Evolutionary conservation across 2,113 vertebrate genomes (phyloP), one percentile per base, ranked within the genome.

Genomic region (Chionis minor): DNA sequence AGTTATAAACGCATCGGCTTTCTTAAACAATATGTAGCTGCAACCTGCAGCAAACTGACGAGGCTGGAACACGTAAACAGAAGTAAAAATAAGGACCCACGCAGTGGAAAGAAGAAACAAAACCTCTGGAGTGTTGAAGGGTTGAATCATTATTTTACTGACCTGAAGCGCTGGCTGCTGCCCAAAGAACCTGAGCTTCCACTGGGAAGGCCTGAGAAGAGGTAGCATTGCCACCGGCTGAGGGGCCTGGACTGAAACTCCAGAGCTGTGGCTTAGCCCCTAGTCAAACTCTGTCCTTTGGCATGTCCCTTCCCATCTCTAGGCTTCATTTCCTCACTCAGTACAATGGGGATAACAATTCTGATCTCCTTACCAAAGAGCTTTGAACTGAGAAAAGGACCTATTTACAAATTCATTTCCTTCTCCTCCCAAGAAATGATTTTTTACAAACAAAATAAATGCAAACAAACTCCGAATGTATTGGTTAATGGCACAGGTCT

Each of bases 101-200:
- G 77, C 51, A 75, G 22, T 9, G 17, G 22, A 87, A 65, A 78
- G 33, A 47, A 84, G 72, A 75, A 81, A 72, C 51, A 58, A 91
- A 87, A 86, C 62, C 73, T 79, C 38, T 82, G 94, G 70, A 65
- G 65, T 84, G 38, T 4, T 72, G 49, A 67, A 86, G 70, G n/a
- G 14, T 3, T 73, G 49, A 92, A 58, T 55, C 42, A 42, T 28
- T 61, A 7, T 82, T 90, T 92, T 61, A 69, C 58, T 88, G 79
- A 96, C 79, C 85, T 92, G 83, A 74, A 73, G 71, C 91, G 70
- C 44, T 86, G 82, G 90, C 63, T 80, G 71, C 35, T 90, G 58
- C 63, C 82, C 86, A 93, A 47, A 81, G 77, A 84, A 86, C n/a
- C 23, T 32, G 63, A 88, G 74, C 82, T 90, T 82, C 87, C 62